Conservation (phyloP, 2,797 vertebrate species). For the Spinus olivaceus region DNA sequence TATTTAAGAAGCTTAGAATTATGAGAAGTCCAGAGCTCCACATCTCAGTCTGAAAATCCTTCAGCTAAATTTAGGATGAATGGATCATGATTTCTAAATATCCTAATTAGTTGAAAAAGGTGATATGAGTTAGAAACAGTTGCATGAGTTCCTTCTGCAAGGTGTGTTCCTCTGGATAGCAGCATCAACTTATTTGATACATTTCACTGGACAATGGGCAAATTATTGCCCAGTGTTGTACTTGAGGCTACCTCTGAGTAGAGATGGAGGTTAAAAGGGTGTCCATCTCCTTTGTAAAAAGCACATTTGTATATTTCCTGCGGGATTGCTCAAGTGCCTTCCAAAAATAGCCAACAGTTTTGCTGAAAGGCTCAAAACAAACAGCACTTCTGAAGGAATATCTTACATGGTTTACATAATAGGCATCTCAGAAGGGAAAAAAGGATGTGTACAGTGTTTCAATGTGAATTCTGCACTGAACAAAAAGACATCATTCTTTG, state of each 20-base stretch:
- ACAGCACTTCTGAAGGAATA: conserved; percentile 39
- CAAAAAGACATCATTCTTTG: conserved; percentile 51
- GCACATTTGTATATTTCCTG: not conserved
- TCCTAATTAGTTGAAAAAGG: not conserved
- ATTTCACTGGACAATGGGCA: not conserved
- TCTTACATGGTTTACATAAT: conserved; percentile 42
- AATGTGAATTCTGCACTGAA: not conserved
- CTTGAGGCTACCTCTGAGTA: not conserved
- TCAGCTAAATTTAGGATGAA: not conserved
- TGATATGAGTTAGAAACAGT: not conserved
- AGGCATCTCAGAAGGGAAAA: conserved; percentile 6
- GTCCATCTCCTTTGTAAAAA: not conserved
- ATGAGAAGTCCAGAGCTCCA: not conserved
- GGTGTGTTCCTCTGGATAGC: not conserved
- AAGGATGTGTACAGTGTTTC: conserved; percentile 15
- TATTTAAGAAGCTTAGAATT: not conserved
- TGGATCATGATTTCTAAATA: rapidly evolving
- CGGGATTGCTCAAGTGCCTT: not conserved
- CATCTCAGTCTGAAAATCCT: not conserved
- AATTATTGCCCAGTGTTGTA: not conserved
- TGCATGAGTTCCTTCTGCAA: not conserved
- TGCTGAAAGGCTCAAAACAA: conserved; percentile 37
- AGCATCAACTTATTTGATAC: not conserved
- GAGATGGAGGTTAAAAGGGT: not conserved
- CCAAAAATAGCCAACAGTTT: conserved; percentile 22